These are phyloP conservation scores for Cettia cetti DNA, from an alignment of 2,113 vertebrate species.

Conservation along the genomic window DNA sequence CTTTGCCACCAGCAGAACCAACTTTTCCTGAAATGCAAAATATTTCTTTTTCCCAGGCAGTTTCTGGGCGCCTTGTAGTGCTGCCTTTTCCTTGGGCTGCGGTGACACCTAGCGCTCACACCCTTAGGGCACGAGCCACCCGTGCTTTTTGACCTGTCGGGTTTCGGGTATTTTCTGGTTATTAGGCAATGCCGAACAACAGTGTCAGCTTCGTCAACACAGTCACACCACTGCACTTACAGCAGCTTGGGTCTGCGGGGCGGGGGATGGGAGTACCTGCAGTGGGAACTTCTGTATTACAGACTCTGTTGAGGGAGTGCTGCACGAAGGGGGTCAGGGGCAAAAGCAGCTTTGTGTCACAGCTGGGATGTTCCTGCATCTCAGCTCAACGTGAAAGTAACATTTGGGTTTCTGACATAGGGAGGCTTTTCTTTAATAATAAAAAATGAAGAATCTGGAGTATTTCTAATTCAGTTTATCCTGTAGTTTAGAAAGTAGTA, in stretches of 20 bases:
- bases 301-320: background rate
- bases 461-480: background rate
- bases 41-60: background rate
- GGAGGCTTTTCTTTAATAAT: background rate
- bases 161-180: background rate
- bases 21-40: background rate
- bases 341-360: background rate
- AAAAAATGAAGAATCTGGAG: background rate
- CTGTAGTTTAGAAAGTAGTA: background rate
- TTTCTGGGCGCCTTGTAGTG: background rate
- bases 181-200: fast-evolving
- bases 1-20: background rate
- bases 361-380: fast-evolving
- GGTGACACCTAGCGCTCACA: constrained; percentile 46
- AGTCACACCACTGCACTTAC: background rate
- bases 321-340: no score
- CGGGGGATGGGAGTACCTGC: background rate
- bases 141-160: background rate
- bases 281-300: no score
- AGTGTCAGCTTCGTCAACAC: background rate
- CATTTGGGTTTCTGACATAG: background rate
- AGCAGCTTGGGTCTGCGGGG: background rate
- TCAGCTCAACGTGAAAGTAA: background rate
- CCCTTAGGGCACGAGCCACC: background rate
- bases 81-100: background rate